Conservation (phyloP, 1,140 invertebrate species). For the Diachasma alloeum region DNA sequence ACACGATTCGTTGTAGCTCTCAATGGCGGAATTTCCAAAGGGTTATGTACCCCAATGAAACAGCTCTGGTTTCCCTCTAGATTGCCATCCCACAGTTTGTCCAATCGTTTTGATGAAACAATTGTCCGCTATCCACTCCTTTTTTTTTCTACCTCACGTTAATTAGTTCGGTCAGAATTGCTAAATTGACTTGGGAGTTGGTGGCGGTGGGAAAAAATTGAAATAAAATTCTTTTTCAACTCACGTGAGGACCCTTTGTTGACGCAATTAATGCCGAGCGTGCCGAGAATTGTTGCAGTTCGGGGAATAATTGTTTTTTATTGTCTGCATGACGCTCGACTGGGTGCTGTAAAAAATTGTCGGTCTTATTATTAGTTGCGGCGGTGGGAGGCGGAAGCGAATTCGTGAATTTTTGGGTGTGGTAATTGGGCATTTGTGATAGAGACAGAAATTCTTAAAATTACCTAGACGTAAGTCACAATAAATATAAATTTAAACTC, state of each 20-base stretch:
- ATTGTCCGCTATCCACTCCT: not conserved
- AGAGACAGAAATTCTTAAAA: no score
- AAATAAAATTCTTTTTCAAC: constrained; percentile 11
- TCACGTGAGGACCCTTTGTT: not conserved
- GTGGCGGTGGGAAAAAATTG: not conserved
- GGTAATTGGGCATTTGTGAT: no score
- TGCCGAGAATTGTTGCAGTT: not conserved
- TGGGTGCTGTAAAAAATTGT: not conserved
- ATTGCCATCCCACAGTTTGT: not conserved
- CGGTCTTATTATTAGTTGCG: not conserved
- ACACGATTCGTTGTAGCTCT: not conserved
- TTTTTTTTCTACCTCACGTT: not conserved
- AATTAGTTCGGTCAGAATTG: not conserved
- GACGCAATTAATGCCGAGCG: not conserved
- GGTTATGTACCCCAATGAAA: not conserved
- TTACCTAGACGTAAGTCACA: no score
- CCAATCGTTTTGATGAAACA: not conserved
- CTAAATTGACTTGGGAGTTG: not conserved
- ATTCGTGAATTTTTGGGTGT: no score
- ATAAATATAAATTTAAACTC: no score
- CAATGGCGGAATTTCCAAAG: not conserved
- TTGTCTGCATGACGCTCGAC: not conserved
- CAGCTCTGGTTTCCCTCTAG: no score
- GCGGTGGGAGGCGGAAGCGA: not conserved
- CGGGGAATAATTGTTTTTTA: constrained; percentile 3